Evolutionary conservation across 1,140 invertebrate genomes (phyloP), one percentile per base, ranked within the genome.

Genomic region (Drosophila sturtevanti): DNA sequence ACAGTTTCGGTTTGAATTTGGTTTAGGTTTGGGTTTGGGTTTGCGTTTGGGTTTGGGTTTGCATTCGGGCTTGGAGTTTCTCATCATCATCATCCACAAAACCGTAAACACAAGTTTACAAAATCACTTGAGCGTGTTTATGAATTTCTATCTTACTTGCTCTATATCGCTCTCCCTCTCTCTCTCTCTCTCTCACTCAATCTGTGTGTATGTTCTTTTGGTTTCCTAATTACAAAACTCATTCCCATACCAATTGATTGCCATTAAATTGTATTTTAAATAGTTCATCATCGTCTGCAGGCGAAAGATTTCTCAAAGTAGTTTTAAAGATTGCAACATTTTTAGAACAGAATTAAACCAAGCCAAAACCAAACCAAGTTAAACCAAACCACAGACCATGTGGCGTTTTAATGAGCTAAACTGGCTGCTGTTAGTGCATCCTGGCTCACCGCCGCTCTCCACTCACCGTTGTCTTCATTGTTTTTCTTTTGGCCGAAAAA

Each of bases 211-310:
- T 70, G 38, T 27, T 10, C 64, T 11, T 68, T 66, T 72, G 62
- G 66, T 67, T 70, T 73, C 71, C 84, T 87, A 87, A 87, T 87
- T 87, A 89, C 79, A 84, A 84, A 77, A 66, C 68, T 48, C 71
- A 79, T 72, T 67, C 74, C 54, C 16, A 37, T 56, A 48, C 44
- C 82, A 66, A 89, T 87, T 89, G 84, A 89, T 87, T 87, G 69
- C 27, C 69, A 77, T 56, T 68, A 87, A 87, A 87, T 89, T 87
- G 84, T 84, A 67, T 89, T 87, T 87, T 89, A 89, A 87, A 89
- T 87, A 87, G 84, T 87, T 87, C 41, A 48, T 48, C 41, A 48
- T 21, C 41, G 21, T 48, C 41, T 48, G 41, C 41, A 48, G 41
- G 41, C 16, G 9, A 48, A 48, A 18, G 41, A 44, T 18, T 44